These are phyloP conservation scores for Oxyura jamaicensis DNA, from an alignment of 2,113 vertebrate species.

Conservation along the genomic window DNA sequence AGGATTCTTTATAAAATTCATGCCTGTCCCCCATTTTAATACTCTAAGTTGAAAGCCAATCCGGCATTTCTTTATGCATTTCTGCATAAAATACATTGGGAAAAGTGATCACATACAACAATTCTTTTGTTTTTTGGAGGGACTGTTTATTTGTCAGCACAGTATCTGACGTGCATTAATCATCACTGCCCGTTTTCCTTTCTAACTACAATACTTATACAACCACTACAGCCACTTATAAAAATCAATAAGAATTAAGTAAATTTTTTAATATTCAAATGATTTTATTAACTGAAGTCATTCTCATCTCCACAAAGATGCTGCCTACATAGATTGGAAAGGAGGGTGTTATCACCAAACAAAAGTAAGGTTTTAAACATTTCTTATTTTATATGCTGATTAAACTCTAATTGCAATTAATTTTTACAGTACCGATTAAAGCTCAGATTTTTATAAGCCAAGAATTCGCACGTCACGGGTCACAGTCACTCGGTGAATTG, in stretches of 20 bases:
- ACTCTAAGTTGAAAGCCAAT: background rate
- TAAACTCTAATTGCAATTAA: background rate
- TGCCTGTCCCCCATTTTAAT: background rate
- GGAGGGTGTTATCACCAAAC: background rate
- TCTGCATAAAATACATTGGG: background rate
- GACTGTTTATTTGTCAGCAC: background rate
- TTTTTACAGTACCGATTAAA: background rate
- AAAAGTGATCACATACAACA: background rate
- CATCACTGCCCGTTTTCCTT: background rate
- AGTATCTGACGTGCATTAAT: background rate
- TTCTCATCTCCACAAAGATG: background rate
- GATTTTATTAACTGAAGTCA: background rate
- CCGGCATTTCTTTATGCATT: background rate
- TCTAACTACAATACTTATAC: background rate
- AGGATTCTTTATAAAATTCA: background rate
- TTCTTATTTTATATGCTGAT: background rate
- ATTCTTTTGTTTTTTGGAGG: background rate
- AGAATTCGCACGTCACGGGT: background rate
- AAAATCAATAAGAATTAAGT: background rate
- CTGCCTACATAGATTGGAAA: background rate
- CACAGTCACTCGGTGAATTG: background rate
- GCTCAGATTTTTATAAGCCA: background rate
- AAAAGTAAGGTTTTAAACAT: background rate
- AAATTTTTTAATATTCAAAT: background rate
- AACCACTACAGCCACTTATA: background rate